A percentile compares a stretch with the other conserved stretches of the same genome.
These are phyloP conservation scores for Halocaridina rubra DNA, from an alignment of 2,888 invertebrate genomes.

Conservation along the genomic window DNA sequence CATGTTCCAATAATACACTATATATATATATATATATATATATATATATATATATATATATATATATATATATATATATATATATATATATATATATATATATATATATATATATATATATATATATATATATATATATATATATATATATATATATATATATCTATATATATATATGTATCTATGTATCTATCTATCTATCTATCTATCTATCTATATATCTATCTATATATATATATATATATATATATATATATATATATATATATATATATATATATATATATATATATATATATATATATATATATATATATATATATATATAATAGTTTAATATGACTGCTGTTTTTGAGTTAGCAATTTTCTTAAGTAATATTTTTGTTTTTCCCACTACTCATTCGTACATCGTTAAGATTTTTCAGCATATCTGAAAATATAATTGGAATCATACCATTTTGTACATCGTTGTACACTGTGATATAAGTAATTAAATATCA, in stretches of 20 bases:
- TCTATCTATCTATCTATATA: neutral
- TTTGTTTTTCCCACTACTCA: no score
- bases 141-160: neutral
- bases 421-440: no score
- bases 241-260: neutral
- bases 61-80: neutral
- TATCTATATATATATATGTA: neutral
- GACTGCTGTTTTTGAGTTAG: no score
- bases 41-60: constrained; percentile 5
- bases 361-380: no score
- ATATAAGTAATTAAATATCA: no score
- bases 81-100: neutral
- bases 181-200: neutral
- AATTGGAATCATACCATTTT: no score
- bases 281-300: neutral
- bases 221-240: neutral
- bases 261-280: neutral
- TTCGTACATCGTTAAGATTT: no score
- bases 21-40: constrained; percentile 13
- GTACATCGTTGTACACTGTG: no score
- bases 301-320: neutral
- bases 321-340: neutral
- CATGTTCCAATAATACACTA: neutral
- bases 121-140: neutral
- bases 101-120: neutral